Evolutionary conservation across 2,113 vertebrate species (phyloP), one percentile per base, ranked within the genome.

Genomic region (Tenebrosternarchus preto): DNA sequence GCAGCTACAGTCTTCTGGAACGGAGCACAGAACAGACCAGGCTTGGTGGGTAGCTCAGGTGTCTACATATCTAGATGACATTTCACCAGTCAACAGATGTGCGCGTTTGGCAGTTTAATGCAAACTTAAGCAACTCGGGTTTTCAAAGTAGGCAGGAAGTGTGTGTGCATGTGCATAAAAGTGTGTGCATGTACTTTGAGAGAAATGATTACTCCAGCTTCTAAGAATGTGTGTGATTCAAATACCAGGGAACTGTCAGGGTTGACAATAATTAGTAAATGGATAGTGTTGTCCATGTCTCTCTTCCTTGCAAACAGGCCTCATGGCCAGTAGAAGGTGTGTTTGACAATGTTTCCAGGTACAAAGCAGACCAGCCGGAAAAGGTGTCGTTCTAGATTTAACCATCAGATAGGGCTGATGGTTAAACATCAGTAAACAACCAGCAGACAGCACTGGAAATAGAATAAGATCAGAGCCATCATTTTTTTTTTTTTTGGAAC

Each of bases 31-130:
- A 70, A 56, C 15, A 19, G 36, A 75, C 33, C 24, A 25, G 50
- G 5, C 36, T 55, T 55, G 25, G 24, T 15, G 31, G 16, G 22
- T 29, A 57, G 53, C 55, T 76, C 74, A 50, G 60, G 63, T 78
- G 55, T 50, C 63, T 15, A 68, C 63, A 9, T 55, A 66, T 66
- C 74, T 67, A 36, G 25, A 16, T 43, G 76, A 78, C 76, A 59
- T 78, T 60, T 78, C 19, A 27, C 31, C 64, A 39, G 46, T 11
- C 64, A 25, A 59, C 55, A 60, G 55, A 60, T 60, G 76, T 78
- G 66, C 31, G 0, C 0, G 19, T 27, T 55, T 78, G 66, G 7
- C 55, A 15, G 76, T 78, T 78, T n/a, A 22, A 55, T 53, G 22
- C 19, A 33, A 78, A 57, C 31, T 27, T 1, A 61, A 46, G 22